A percentile compares a stretch with the other conserved stretches of the same genome.
phyloP scores from a whole-genome alignment of 1,140 invertebrate genomes.

The Aplysia californica region DNA sequence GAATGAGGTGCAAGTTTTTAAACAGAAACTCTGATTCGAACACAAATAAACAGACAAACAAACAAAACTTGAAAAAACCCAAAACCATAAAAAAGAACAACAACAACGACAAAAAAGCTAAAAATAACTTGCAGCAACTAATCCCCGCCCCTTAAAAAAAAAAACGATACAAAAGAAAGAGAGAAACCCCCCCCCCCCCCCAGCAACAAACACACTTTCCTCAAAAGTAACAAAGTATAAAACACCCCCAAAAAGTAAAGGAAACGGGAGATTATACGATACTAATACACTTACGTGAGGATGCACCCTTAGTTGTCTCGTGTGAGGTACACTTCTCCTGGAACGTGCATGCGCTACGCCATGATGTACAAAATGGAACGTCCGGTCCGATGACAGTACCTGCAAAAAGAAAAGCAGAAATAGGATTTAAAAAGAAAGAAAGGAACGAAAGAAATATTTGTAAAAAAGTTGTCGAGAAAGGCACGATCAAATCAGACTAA shows the following conservation, averaged over 20 bases:
- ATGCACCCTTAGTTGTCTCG: slow-evolving; percentile 86
- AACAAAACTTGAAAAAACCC: not conserved
- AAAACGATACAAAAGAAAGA: not conserved
- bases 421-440: no score
- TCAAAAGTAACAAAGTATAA: not conserved
- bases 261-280: no score
- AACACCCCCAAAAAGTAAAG: not conserved
- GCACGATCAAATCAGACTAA: not conserved
- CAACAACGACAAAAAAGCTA: not conserved
- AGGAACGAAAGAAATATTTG: not conserved
- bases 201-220: not conserved
- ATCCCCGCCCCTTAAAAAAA: not conserved
- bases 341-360: slow-evolving; percentile 86
- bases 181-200: not conserved
- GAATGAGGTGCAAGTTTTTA: no score
- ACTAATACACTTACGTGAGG: slow-evolving; percentile 81
- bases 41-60: not conserved
- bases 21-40: no score
- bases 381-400: slow-evolving; percentile 84
- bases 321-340: slow-evolving; percentile 87
- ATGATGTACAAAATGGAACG: slow-evolving; percentile 92
- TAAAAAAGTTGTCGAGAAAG: not conserved
- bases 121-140: not conserved
- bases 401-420: no score
- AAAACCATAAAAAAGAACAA: not conserved